Base-by-base conservation (phyloP, 2,888 invertebrate species). In the Schizaphis graminum region DNA sequence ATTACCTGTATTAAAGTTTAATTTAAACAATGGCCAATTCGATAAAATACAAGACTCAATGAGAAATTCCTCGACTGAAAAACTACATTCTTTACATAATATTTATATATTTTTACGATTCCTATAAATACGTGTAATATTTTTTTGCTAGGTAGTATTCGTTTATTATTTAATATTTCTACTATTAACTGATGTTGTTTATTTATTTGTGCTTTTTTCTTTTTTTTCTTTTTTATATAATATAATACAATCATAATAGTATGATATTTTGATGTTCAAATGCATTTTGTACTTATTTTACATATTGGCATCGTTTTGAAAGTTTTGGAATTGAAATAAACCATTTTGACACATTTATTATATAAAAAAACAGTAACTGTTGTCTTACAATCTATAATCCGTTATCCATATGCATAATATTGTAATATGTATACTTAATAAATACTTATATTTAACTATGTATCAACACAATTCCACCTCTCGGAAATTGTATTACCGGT, bases 11-110 rank as follows among this genome's bases (percentile, higher is more conserved):
- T 89, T 89, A 77, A 91, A 89, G 61, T 67, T 90, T n/a, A 90
- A 49, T 47, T 49, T 87, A 93, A 93, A 89, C 61, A 41, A 53
- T 53, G 89, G 89, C 90, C 57, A 85, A 86, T 49, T 57, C 44
- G 88, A 94, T 90, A 84, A 90, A 88, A 90, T 47, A 90, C 85
- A 94, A 94, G 93, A 94, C 93, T 94, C 93, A 85, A 85, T 84
- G 85, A 90, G 89, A 90, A 94, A 85, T 90, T 86, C 85, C 57
- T 94, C 93, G 93, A 94, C 93, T 94, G 93, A 94, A 94, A 67
- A 85, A 90, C 26, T 89, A 86, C 86, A 86, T 91, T 94, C 86
- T 91, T 91, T 87, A 94, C 49, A 53, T 77, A 87, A 61, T 85
- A 61, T 94, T 61, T 90, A 61, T 94, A 77, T 93, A 91, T 91